Evolutionary conservation across 2,113 vertebrate species (phyloP), one percentile per base, ranked within the genome.

Genomic region (Oceanodroma tethys): DNA sequence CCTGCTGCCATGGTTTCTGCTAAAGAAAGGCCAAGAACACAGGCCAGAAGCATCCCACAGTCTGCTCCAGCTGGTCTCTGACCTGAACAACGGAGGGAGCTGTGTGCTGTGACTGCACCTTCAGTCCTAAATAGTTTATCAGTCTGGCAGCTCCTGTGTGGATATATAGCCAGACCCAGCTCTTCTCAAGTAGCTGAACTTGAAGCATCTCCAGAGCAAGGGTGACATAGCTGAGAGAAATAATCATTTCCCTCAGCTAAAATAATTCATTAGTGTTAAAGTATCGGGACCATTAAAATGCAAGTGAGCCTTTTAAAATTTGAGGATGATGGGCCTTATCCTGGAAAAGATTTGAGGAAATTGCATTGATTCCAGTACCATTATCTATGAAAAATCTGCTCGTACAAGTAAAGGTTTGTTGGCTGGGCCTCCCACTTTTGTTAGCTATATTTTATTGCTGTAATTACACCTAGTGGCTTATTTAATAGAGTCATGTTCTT

Each of bases 361-460:
- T 89, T 59, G 27, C 7, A 3, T 43, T 87, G 70, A 74, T 89
- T 89, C 63, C 55, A 55, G 32, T 71, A 42, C 34, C 53, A 58
- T 94, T 92, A 83, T 62, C 68, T 13, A 16, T 20, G 20, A 73
- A 81, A 93, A 81, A 90, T 47, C 40, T 92, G 32, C 59, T 88
- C 22, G 2, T 43, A 19, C 42, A 75, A 78, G 73, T 79, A 66
- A 88, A 85, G 80, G 45, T 94, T 89, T 93, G 60, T 85, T 88
- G 85, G 63, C 83, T 74, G n/a, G 21, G 15, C 40, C 15, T 91
- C 42, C 53, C 21, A 53, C 92, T 95, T 95, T 91, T 87, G 53
- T 81, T 85, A 91, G 66, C 62, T 95, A 2, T 76, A 29, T 91
- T 94, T 95, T 86, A 74, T 90, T 94, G 75, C 85, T 86, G 58